These are phyloP conservation scores for Aphaenogaster floridana DNA, from an alignment of 1,140 invertebrate species.

Conservation along the genomic window DNA sequence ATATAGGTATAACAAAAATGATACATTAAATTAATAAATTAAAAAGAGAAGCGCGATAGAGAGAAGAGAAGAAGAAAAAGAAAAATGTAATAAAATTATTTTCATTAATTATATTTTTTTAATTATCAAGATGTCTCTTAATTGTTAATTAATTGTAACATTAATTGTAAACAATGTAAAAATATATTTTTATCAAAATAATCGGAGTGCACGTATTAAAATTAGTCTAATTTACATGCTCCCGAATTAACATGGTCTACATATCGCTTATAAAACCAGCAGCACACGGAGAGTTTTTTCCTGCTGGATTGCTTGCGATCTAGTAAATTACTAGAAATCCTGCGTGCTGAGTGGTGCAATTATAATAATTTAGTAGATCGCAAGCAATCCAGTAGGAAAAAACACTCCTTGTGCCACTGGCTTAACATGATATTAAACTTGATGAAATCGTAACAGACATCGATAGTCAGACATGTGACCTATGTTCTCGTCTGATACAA, in stretches of 20 bases:
- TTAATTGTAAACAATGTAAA: too few species aligned
- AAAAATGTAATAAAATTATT: not conserved
- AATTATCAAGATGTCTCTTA: not conserved
- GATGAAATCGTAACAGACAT: conserved; percentile 4
- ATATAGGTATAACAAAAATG: not conserved
- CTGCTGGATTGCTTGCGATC: too few species aligned
- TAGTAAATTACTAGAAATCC: too few species aligned
- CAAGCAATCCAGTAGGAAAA: too few species aligned
- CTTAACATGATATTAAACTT: not conserved
- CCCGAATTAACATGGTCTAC: not conserved
- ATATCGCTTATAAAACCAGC: not conserved
- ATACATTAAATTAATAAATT: not conserved
- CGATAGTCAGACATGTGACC: conserved; percentile 4
- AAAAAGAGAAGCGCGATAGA: not conserved
- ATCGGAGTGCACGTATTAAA: not conserved
- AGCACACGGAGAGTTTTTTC: too few species aligned
- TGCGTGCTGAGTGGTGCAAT: too few species aligned
- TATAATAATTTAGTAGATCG: too few species aligned
- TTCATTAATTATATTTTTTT: not conserved
- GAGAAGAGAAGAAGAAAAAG: not conserved
- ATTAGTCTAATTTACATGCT: not conserved
- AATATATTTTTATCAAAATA: not conserved
- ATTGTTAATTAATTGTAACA: not conserved
- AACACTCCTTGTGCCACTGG: too few species aligned
- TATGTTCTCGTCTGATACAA: not conserved